A percentile compares a stretch with the other conserved stretches of the same genome.
phyloP scores from a whole-genome alignment of 1,140 invertebrate genomes.

The Zaprionus davidi region DNA sequence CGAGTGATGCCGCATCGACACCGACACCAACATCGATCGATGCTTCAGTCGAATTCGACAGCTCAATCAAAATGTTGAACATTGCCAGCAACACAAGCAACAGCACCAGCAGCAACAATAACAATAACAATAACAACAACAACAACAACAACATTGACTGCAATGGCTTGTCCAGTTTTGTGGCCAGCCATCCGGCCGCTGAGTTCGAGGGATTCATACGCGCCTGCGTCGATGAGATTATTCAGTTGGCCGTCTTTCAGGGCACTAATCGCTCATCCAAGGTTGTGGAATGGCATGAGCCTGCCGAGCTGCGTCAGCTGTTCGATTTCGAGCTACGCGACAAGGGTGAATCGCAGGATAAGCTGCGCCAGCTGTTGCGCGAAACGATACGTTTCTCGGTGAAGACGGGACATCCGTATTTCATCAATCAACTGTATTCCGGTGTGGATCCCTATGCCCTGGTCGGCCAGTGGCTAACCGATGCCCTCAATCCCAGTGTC shows the following conservation, averaged over 20 bases:
- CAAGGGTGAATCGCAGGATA: constrained; percentile 87
- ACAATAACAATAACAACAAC: constrained; percentile 38
- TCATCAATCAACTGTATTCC: constrained; percentile 94
- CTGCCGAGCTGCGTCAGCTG: constrained; percentile 87
- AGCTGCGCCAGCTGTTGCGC: constrained; percentile 87
- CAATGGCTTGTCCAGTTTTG: constrained; percentile 56
- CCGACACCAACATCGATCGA: constrained; percentile 23
- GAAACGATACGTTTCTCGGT: constrained; percentile 92
- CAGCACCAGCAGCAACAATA: constrained; percentile 31
- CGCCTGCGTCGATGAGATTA: constrained; percentile 88
- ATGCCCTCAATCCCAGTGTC: constrained; percentile 93
- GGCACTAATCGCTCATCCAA: constrained; percentile 88
- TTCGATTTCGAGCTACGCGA: constrained; percentile 89
- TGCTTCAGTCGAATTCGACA: constrained; percentile 48
- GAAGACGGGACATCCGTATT: constrained; percentile 94
- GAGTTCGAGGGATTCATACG: constrained; percentile 90
- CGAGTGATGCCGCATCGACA: constrained; percentile 48
- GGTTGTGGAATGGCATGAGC: constrained; percentile 91
- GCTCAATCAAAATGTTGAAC: constrained; percentile 60
- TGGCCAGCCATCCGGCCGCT: constrained; percentile 68
- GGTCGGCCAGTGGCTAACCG: constrained; percentile 93
- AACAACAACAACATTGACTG: constrained; percentile 30
- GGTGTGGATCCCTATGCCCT: constrained; percentile 94
- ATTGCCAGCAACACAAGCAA: constrained; percentile 24
- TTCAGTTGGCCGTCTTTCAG: constrained; percentile 90